Evolutionary conservation across 2,888 invertebrate genomes (phyloP).

Genomic region (Epistrophe eligans): DNA sequence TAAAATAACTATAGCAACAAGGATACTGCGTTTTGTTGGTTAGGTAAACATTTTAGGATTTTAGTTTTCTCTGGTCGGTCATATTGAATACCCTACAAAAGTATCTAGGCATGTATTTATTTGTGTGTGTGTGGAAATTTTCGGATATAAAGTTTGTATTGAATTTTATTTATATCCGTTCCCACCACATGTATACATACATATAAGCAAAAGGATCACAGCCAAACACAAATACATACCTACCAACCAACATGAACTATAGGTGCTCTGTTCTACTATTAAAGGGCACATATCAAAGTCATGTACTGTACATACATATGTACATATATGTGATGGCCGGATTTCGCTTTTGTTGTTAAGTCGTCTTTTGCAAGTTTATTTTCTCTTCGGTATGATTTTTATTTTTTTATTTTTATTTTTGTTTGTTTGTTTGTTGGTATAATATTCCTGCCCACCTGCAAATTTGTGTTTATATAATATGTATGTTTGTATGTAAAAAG

Average conservation of each 20-base stretch:
- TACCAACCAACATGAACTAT: slow-evolving; percentile 34
- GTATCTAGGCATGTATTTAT: slow-evolving; percentile 42
- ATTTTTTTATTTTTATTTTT: neutral
- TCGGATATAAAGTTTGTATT: slow-evolving; percentile 70
- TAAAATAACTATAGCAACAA: slow-evolving; percentile 39
- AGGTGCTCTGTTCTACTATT: slow-evolving; percentile 37
- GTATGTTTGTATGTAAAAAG: neutral
- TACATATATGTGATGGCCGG: slow-evolving; percentile 46
- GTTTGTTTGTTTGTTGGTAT: slow-evolving; percentile 15
- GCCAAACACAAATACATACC: slow-evolving; percentile 39
- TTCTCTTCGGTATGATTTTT: slow-evolving; percentile 47
- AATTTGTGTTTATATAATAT: slow-evolving; percentile 24
- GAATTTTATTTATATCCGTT: slow-evolving; percentile 75
- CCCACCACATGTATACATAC: slow-evolving; percentile 44
- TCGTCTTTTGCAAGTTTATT: slow-evolving; percentile 70
- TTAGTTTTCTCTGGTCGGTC: slow-evolving; percentile 64
- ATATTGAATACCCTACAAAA: slow-evolving; percentile 63
- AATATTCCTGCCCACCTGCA: slow-evolving; percentile 47
- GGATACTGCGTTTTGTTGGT: slow-evolving; percentile 67
- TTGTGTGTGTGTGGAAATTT: slow-evolving; percentile 47
- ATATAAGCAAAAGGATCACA: slow-evolving; percentile 64
- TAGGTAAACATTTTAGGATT: slow-evolving; percentile 73
- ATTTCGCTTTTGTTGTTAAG: slow-evolving; percentile 69
- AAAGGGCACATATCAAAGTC: slow-evolving; percentile 56
- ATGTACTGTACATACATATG: neutral